Evolutionary conservation across 2,113 vertebrate genomes (phyloP).

Genomic region (Platanista minor): DNA sequence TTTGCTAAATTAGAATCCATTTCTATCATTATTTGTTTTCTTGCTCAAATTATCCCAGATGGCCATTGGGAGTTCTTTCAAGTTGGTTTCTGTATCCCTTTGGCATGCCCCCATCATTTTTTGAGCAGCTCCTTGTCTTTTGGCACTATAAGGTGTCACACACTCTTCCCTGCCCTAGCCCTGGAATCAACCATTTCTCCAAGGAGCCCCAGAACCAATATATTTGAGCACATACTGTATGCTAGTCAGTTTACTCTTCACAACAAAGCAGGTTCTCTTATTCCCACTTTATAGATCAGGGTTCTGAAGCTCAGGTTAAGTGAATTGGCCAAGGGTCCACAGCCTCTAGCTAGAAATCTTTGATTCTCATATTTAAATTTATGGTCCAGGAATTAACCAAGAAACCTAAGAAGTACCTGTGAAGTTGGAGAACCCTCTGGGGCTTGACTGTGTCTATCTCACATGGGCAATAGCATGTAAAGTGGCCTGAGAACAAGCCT

Average conservation of each 20-base stretch:
- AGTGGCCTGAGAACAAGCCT: neutral
- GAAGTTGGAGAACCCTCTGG: neutral
- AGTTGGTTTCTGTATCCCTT: neutral
- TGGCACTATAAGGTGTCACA: neutral
- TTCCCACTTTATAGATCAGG: neutral
- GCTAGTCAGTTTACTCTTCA: neutral
- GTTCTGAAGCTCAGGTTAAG: neutral
- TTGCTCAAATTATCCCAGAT: neutral
- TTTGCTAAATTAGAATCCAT: neutral
- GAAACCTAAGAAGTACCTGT: neutral
- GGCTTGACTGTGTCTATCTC: neutral
- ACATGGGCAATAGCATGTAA: neutral
- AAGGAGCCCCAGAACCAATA: neutral
- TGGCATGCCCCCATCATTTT: neutral
- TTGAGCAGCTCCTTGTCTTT: neutral
- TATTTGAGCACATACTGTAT: neutral
- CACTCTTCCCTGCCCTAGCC: neutral
- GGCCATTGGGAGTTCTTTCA: neutral
- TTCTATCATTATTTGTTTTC: neutral
- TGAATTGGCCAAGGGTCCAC: neutral
- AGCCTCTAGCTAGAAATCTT: neutral
- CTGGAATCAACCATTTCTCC: neutral
- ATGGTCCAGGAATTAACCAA: neutral
- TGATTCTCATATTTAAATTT: neutral
- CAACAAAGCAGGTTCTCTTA: neutral